phyloP scores from a whole-genome alignment of 1,140 invertebrate genomes.

The Diorhabda carinulata region DNA sequence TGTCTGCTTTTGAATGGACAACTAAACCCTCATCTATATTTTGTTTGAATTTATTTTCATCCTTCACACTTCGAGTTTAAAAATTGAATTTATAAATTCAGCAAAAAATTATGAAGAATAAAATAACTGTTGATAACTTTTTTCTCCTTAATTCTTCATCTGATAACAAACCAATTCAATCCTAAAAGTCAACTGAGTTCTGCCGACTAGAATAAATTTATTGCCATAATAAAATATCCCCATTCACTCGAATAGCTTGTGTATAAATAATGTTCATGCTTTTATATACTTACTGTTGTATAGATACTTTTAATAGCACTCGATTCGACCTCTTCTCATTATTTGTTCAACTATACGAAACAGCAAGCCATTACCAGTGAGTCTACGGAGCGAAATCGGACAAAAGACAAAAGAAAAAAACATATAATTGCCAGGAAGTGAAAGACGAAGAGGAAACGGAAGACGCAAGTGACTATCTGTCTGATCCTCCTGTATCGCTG shows the following conservation, averaged over 20 bases:
- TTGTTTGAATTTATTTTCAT: too few species aligned
- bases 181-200: not conserved
- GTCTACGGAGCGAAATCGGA: conserved; percentile 14
- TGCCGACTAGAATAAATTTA: not conserved
- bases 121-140: too few species aligned
- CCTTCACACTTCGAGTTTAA: too few species aligned
- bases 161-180: too few species aligned
- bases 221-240: not conserved
- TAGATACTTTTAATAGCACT: conserved; percentile 12
- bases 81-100: too few species aligned
- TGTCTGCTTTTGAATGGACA: too few species aligned
- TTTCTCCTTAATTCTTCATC: too few species aligned
- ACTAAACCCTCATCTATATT: too few species aligned
- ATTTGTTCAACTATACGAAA: conserved; percentile 5
- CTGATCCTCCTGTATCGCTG: conserved; percentile 11
- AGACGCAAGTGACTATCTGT: conserved; percentile 10
- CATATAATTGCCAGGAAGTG: conserved; percentile 19
- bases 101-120: too few species aligned
- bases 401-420: conserved; percentile 15
- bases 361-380: not conserved
- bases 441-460: conserved; percentile 15
- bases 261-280: not conserved
- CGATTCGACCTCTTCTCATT: conserved; percentile 11
- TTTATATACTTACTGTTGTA: conserved; percentile 6
- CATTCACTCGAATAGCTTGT: not conserved